A percentile compares a stretch with the other conserved stretches of the same genome.
phyloP scores from a whole-genome alignment of 2,888 invertebrate genomes.

The Cantharis flavilabris region DNA sequence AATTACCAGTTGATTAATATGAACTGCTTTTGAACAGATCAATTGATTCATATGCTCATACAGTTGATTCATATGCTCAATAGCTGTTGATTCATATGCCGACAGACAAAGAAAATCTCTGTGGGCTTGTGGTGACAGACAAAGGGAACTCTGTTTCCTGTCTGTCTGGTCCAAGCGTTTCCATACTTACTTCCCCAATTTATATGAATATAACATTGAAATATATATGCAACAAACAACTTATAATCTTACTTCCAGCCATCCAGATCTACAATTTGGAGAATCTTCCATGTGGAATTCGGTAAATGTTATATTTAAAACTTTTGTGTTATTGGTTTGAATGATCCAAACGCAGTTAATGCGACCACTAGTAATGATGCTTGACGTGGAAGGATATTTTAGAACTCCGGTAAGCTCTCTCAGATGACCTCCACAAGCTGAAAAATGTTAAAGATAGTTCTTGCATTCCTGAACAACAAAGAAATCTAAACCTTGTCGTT shows the following conservation, averaged over 20 bases:
- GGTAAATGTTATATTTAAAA: constrained; percentile 80
- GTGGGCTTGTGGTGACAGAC: too few species aligned
- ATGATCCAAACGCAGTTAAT: constrained; percentile 84
- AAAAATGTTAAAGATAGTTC: not conserved
- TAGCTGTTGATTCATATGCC: too few species aligned
- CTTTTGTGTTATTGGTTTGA: constrained; percentile 67
- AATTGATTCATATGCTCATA: too few species aligned
- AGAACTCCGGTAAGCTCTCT: constrained; percentile 62
- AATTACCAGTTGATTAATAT: too few species aligned
- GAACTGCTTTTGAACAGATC: too few species aligned
- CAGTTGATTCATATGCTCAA: too few species aligned
- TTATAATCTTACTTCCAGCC: constrained; percentile 60
- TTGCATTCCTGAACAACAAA: not conserved
- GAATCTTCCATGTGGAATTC: constrained; percentile 73
- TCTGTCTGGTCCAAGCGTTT: too few species aligned
- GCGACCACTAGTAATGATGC: constrained; percentile 63
- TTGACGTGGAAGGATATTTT: constrained; percentile 63
- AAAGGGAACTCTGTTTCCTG: too few species aligned
- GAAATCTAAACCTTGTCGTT: constrained; percentile 53
- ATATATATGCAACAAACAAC: too few species aligned
- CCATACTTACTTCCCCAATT: too few species aligned
- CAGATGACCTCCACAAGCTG: constrained; percentile 65
- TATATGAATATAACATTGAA: too few species aligned
- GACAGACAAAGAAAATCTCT: too few species aligned
- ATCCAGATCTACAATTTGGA: constrained; percentile 73